Evolutionary conservation across 2,888 invertebrate species (phyloP), one percentile per base, ranked within the genome.

Genomic region (Mactromeris polynyma): DNA sequence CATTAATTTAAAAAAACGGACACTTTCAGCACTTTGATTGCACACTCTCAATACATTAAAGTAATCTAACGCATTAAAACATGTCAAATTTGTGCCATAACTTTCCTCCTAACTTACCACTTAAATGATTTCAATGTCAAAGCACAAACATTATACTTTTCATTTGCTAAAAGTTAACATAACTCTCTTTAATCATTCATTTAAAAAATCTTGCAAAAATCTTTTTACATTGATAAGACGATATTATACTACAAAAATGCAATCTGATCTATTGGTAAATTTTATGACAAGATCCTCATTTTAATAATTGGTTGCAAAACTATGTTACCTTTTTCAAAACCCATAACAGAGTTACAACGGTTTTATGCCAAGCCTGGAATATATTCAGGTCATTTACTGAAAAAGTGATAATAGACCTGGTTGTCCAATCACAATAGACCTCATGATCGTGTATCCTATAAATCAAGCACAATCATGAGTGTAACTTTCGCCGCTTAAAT

Each of bases 401-500:
- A 58, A 19, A 7, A n/a, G 2, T 58, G 26, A 58, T 58, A 58
- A 58, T 58, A n/a, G 58, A n/a, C 58, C 58, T 2, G 9, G 58
- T 26, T 7, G 26, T 58, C 36, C 33, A 73, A 73, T 73, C 19
- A 73, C 36, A 0, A 73, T 73, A 33, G 33, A 73, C 14, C 17
- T 58, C 58, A 73, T 14, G 58, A 17, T 73, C 14, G 33, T 3
- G 73, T 33, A 73, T 36, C 73, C 42, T 38, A 80, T 64, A 81
- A 19, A 85, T 81, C 40, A 69, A 40, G 64, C 19, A 69, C 31
- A 31, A 51, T 54, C 33, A 54, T 81, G 33, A 33, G 79, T 64
- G 80, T 81, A 69, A 85, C 46, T 85, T 85, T 80, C 64, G 42
- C 64, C 40, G 80, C 26, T 33, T 36, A n/a, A 64, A 73, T 83